Conservation (phyloP, 2,888 invertebrate genomes). For the Stenichneumon culpator region DNA sequence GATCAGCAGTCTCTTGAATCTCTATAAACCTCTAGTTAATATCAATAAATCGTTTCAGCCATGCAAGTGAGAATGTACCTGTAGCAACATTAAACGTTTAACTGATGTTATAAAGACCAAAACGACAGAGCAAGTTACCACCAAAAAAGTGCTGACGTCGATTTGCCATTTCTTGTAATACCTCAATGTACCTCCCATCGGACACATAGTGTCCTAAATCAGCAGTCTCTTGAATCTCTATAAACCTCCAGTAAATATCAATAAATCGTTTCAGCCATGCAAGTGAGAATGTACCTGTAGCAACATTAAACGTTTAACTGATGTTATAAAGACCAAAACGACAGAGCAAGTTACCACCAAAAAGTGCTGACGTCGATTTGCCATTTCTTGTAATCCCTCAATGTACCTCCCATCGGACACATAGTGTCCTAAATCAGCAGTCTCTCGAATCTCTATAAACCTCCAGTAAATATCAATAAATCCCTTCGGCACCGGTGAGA, state of each 20-base stretch:
- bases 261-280: neutral
- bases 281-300: neutral
- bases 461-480: conserved; percentile 35
- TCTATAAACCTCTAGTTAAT: conserved; percentile 16
- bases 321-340: neutral
- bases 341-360: neutral
- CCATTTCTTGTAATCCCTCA: neutral
- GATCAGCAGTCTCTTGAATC: neutral
- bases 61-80: neutral
- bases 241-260: conserved; percentile 25
- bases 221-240: neutral
- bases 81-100: neutral
- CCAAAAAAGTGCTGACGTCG: neutral
- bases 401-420: neutral
- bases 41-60: conserved; percentile 14
- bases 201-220: neutral
- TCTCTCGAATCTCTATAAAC: conserved; percentile 1
- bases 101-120: neutral
- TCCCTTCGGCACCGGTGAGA: neutral
- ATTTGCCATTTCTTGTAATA: neutral
- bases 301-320: neutral
- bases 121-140: neutral
- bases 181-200: neutral
- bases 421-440: neutral
- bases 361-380: neutral